Evolutionary conservation across 2,113 vertebrate species (phyloP).

Genomic region (Leptosomus discolor): DNA sequence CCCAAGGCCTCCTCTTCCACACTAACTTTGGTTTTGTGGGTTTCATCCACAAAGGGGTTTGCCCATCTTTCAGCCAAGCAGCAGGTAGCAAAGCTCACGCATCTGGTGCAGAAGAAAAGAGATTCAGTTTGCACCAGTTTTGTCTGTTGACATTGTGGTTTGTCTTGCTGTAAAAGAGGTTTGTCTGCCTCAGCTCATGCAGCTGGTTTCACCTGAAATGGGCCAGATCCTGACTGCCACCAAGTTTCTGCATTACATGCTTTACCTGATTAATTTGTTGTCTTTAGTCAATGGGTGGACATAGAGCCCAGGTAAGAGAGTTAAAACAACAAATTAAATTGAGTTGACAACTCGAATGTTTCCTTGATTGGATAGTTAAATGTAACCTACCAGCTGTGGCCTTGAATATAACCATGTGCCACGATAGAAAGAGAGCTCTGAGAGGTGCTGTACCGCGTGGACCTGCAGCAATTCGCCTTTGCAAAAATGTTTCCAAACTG

Average conservation of each 20-base stretch:
- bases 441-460: background rate
- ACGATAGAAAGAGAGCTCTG: background rate
- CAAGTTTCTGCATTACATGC: background rate
- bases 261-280: background rate
- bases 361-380: background rate
- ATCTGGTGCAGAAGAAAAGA: background rate
- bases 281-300: too few species aligned
- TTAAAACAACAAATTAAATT: background rate
- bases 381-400: background rate
- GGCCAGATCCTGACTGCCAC: background rate
- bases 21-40: background rate
- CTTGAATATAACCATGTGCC: background rate
- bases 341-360: background rate
- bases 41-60: background rate
- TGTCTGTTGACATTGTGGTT: constrained; percentile 32
- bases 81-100: background rate
- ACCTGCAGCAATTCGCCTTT: background rate
- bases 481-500: background rate
- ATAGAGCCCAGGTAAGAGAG: background rate
- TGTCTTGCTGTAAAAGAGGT: background rate
- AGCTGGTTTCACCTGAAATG: background rate
- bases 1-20: background rate
- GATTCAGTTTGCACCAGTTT: constrained; percentile 15
- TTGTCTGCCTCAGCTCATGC: background rate
- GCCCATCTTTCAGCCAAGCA: background rate